Base-by-base conservation (phyloP, 1,140 invertebrate species). In the Ceratitis capitata region DNA sequence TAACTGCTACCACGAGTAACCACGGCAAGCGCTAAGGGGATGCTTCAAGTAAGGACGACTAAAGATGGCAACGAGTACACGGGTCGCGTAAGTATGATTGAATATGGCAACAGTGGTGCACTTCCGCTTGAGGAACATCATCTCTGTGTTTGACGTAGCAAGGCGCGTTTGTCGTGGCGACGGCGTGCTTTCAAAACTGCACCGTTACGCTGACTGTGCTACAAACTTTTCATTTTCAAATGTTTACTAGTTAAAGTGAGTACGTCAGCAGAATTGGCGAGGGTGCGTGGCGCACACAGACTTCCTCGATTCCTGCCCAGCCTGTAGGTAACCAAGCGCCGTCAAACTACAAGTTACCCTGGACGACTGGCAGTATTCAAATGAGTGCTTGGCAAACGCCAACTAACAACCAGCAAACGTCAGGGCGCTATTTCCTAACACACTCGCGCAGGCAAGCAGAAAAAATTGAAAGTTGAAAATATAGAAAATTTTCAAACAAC, bases 151-250 rank as follows among this genome's bases (percentile, higher is more conserved):
- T 2, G 35, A 35, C 14, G 14, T 14, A 10, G 26, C 29, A 29
- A 26, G 56, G 26, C 26, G 56, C 51, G 51, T 4, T 23, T 32
- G 2, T 3, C 16, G 61, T 16, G 32, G 14, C 3, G 19, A 19
- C n/a, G 35, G 16, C 29, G 26, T 9, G n/a, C n/a, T n/a, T n/a
- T n/a, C n/a, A n/a, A n/a, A n/a, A n/a, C n/a, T n/a, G n/a, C 39
- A 10, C 45, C 32, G 39, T 23, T 26, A 45, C 39, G 69, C 39
- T 78, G 69, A 78, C n/a, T 78, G 19, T 78, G 69, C 39, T 45
- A 45, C 39, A 78, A 78, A 78, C 35, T 78, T 78, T 78, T 78
- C 39, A 23, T 78, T 45, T 78, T 47, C 35, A 78, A 78, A 78
- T 78, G 69, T 23, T 45, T 45, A 39, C 69, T 39, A 45, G 69